Conservation (phyloP, 2,888 invertebrate genomes). For the Euplagia quadripunctaria region DNA sequence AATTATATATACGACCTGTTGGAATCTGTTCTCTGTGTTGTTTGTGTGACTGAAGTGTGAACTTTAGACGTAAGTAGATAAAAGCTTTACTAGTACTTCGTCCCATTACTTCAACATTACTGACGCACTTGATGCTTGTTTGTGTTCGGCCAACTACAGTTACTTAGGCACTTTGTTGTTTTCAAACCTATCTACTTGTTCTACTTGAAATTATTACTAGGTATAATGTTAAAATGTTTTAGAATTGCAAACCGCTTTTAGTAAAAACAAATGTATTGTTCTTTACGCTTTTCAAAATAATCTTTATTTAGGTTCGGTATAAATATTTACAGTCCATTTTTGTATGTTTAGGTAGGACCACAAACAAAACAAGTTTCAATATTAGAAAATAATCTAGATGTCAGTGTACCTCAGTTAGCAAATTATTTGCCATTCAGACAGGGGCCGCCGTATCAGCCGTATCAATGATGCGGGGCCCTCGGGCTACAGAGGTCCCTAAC, state of each 20-base stretch:
- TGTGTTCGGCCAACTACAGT: not conserved
- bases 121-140: not conserved
- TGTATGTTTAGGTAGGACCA: too few relatives aligned
- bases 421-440: too few relatives aligned
- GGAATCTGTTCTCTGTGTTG: not conserved
- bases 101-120: not conserved
- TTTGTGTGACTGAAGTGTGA: slow-evolving; percentile 2
- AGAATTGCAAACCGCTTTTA: not conserved
- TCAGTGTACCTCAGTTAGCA: too few relatives aligned
- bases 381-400: too few relatives aligned
- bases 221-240: not conserved
- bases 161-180: slow-evolving; percentile 1
- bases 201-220: not conserved
- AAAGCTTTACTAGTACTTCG: not conserved
- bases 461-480: too few relatives aligned
- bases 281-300: not conserved
- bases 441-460: too few relatives aligned
- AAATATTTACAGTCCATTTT: too few relatives aligned
- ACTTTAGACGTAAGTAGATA: slow-evolving; percentile 10
- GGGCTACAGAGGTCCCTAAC: too few relatives aligned
- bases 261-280: not conserved
- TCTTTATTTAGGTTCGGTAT: not conserved
- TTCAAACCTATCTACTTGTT: not conserved
- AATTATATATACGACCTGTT: not conserved
- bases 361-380: too few relatives aligned